Conservation (phyloP, 2,797 vertebrate species). For the Fratercula arctica region DNA sequence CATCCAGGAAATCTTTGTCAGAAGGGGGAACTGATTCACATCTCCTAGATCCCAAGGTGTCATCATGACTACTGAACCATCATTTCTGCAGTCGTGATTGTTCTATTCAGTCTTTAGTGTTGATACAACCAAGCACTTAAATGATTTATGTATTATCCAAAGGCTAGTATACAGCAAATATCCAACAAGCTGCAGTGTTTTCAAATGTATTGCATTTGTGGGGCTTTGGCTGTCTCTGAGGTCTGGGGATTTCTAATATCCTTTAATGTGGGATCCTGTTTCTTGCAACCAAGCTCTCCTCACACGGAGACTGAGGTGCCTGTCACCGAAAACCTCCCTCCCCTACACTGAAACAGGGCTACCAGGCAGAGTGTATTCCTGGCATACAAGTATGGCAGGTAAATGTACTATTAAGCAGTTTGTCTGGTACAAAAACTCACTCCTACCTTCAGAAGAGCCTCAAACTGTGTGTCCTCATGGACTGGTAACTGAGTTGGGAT, state of each 20-base stretch:
- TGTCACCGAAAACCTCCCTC: background rate
- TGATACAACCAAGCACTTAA: background rate
- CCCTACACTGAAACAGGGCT: background rate
- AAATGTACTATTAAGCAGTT: background rate
- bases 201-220: background rate
- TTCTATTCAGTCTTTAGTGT: background rate
- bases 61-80: background rate
- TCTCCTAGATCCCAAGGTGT: background rate
- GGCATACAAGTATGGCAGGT: background rate
- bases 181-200: background rate
- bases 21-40: background rate
- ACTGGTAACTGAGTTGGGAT: slow-evolving; percentile 99
- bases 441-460: slow-evolving; percentile 93
- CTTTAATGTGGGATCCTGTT: background rate
- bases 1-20: background rate
- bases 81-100: background rate
- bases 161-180: background rate
- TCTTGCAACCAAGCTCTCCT: background rate
- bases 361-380: background rate
- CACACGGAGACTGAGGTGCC: background rate
- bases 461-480: slow-evolving; percentile 98
- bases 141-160: background rate
- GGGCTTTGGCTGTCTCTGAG: background rate
- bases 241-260: background rate
- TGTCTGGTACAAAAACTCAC: background rate